These are phyloP conservation scores for Anguilla pacifica DNA, from an alignment of 2,797 vertebrate species.

Conservation along the genomic window DNA sequence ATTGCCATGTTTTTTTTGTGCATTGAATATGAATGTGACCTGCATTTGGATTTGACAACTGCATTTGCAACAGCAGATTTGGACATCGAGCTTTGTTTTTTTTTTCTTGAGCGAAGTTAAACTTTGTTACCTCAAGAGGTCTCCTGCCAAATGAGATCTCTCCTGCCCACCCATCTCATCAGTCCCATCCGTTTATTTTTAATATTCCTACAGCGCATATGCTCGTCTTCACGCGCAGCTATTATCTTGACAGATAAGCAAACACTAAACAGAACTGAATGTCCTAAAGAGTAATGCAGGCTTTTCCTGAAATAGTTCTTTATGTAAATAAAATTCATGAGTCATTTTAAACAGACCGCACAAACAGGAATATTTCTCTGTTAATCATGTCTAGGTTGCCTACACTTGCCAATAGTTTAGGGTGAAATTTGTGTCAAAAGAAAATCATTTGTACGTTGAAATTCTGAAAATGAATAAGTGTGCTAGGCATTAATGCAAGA, in stretches of 20 bases:
- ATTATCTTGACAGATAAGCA: background rate
- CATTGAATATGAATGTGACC: background rate
- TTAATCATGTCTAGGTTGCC: background rate
- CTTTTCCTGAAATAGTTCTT: background rate
- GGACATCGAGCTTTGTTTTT: constrained; percentile 50
- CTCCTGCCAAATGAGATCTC: constrained; percentile 77
- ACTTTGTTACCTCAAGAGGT: constrained; percentile 73
- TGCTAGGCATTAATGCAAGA: too few relatives aligned
- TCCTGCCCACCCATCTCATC: constrained; percentile 70
- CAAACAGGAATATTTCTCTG: background rate
- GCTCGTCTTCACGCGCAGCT: background rate
- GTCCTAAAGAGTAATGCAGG: background rate
- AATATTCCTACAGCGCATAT: background rate
- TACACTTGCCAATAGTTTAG: background rate
- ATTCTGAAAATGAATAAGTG: background rate
- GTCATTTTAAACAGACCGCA: background rate
- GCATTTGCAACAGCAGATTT: background rate
- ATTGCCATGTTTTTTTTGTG: background rate
- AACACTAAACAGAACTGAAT: background rate
- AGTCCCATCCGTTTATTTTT: constrained; percentile 60
- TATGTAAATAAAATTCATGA: constrained; percentile 6
- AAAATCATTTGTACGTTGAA: background rate
- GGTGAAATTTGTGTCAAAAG: constrained; percentile 46
- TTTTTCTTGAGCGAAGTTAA: constrained; percentile 71
- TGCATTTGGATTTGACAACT: constrained; percentile 6